Conservation (phyloP, 2,113 vertebrate species). For the Rhegmatorhina hoffmannsi region DNA sequence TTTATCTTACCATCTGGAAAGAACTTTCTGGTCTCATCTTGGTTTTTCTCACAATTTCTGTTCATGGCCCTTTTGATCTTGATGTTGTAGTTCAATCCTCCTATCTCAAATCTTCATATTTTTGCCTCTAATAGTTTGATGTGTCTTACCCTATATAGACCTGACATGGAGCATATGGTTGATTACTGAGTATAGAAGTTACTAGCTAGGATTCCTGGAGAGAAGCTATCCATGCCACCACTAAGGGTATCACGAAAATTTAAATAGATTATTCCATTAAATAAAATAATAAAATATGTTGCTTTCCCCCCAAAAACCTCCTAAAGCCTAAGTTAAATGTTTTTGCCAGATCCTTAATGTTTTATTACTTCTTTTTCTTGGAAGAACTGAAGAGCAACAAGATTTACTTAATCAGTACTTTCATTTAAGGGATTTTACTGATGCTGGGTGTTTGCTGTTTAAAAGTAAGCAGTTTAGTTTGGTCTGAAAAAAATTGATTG, state of each 20-base stretch:
- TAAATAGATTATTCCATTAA: not conserved
- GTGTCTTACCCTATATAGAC: not conserved
- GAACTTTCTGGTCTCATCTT: not conserved
- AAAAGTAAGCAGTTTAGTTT: not conserved
- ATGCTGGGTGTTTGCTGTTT: not conserved
- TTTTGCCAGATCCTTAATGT: not conserved
- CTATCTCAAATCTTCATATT: constrained; percentile 4
- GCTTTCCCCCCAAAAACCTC: not conserved
- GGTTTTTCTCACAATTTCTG: constrained; percentile 25
- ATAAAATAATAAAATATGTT: not conserved
- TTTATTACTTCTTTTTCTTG: constrained; percentile 28
- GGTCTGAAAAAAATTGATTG: not conserved
- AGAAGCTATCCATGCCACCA: not conserved
- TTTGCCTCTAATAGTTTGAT: constrained; percentile 30
- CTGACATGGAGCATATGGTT: not conserved
- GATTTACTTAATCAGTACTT: constrained; percentile 26
- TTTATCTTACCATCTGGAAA: constrained; percentile 37
- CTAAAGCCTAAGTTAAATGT: not conserved
- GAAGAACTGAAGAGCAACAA: constrained; percentile 49
- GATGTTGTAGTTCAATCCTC: constrained; percentile 14
- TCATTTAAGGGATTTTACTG: not conserved
- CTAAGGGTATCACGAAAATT: not conserved
- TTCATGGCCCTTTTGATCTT: constrained; percentile 21
- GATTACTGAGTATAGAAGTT: constrained; percentile 8
- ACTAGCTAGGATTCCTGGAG: not conserved